phyloP scores from a whole-genome alignment of 2,888 invertebrate species.

The Parnassius smintheus region DNA sequence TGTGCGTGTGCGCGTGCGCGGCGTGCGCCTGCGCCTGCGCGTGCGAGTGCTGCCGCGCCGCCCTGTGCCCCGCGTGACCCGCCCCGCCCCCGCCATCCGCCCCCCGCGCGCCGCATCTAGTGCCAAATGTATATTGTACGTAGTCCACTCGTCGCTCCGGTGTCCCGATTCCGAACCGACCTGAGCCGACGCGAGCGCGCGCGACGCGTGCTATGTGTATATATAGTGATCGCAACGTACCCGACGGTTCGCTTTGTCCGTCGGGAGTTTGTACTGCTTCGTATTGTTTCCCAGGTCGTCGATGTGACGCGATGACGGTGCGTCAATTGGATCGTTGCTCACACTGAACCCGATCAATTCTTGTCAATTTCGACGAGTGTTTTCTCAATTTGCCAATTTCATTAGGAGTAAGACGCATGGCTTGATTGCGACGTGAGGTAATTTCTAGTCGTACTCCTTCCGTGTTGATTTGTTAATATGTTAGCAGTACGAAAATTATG shows the following conservation, averaged over 20 bases:
- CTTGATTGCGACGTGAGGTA: slow-evolving; percentile 48
- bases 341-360: slow-evolving; percentile 55
- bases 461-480: slow-evolving; percentile 74
- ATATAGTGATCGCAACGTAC: not conserved
- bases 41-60: slow-evolving; percentile 63
- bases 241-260: not conserved
- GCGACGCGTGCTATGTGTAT: slow-evolving; percentile 9
- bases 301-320: not conserved
- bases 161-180: slow-evolving; percentile 15
- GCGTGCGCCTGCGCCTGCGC: slow-evolving; percentile 64
- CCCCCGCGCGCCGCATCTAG: slow-evolving; percentile 46
- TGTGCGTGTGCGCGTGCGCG: slow-evolving; percentile 80
- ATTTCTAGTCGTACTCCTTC: slow-evolving; percentile 77
- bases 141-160: not conserved
- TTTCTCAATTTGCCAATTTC: slow-evolving; percentile 30
- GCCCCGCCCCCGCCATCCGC: slow-evolving; percentile 44
- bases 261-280: not conserved
- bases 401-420: slow-evolving; percentile 26
- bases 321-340: slow-evolving; percentile 54
- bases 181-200: slow-evolving; percentile 5
- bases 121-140: slow-evolving; percentile 71
- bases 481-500: slow-evolving; percentile 77
- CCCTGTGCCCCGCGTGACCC: slow-evolving; percentile 69
- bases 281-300: not conserved
- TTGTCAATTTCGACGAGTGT: slow-evolving; percentile 48